Conservation (phyloP, 2,113 vertebrate genomes). For the Psettodes erumei region DNA sequence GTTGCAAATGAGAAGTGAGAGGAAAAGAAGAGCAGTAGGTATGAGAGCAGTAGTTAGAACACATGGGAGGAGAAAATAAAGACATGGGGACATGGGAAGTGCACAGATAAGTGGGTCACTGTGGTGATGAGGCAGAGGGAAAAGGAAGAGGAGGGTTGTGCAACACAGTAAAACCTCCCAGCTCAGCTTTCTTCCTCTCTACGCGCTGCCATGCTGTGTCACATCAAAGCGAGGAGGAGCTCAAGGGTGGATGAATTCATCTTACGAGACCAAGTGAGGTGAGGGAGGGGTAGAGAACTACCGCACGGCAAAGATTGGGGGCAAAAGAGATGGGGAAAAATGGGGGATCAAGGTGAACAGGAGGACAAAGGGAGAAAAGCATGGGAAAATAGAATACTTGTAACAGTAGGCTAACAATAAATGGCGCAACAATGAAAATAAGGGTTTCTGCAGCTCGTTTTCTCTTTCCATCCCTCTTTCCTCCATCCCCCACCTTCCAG, state of each 20-base stretch:
- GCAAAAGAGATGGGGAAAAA: not conserved
- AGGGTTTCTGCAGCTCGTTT: not conserved
- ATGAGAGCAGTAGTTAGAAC: conserved; percentile 3
- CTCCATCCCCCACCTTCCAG: not conserved
- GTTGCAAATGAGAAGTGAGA: not conserved
- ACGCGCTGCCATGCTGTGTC: conserved; percentile 41
- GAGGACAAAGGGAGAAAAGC: not conserved
- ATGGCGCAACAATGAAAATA: not conserved
- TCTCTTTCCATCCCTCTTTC: not conserved
- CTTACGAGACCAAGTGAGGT: conserved; percentile 18
- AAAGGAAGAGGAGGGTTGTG: conserved; percentile 62
- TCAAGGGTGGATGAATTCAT: conserved; percentile 63
- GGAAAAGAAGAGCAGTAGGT: not conserved
- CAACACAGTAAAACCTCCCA: conserved; percentile 55
- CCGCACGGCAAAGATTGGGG: not conserved
- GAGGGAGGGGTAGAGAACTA: not conserved
- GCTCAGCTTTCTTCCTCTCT: conserved; percentile 62
- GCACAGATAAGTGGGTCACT: conserved; percentile 64
- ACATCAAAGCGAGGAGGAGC: conserved; percentile 59
- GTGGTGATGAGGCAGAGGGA: conserved; percentile 58
- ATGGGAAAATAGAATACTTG: not conserved
- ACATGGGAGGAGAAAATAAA: conserved; percentile 9
- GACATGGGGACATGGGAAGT: conserved; percentile 22
- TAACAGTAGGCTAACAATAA: not conserved
- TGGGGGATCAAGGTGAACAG: conserved; percentile 1